Evolutionary conservation across 53 echinoderm and acorn worm genomes (phyloP).

Genomic region (Astropecten irregularis): DNA sequence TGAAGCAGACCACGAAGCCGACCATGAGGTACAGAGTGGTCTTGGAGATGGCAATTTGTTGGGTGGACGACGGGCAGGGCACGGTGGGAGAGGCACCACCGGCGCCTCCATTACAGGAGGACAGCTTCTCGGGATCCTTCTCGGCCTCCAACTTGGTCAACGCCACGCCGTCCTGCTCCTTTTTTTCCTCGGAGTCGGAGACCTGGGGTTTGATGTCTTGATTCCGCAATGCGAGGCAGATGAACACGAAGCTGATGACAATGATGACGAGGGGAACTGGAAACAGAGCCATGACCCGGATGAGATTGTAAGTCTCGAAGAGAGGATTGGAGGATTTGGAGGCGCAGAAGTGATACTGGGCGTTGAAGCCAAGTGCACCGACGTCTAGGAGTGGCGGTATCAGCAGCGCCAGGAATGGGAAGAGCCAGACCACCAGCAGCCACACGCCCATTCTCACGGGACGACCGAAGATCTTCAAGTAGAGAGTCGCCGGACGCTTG

Average conservation of each 20-base stretch:
- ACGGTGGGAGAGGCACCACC: no score
- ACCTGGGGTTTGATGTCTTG: no score
- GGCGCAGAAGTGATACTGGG: not conserved
- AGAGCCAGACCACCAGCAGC: constrained; percentile 12
- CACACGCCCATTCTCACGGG: not conserved
- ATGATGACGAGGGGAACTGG: constrained; percentile 37
- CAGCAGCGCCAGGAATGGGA: not conserved
- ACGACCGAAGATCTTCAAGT: not conserved
- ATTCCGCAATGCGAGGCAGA: not conserved
- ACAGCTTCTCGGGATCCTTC: no score
- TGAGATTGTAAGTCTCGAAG: not conserved
- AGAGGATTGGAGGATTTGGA: not conserved
- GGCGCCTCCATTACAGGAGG: no score
- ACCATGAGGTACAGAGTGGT: not conserved
- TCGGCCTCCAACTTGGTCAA: no score
- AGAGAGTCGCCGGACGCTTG: not conserved
- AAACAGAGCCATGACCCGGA: not conserved
- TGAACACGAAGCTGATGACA: constrained; percentile 42
- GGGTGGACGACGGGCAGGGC: no score
- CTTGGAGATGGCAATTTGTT: no score
- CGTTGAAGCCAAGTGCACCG: constrained; percentile 13
- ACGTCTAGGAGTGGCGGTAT: not conserved
- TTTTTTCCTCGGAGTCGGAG: no score
- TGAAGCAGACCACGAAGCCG: not conserved
- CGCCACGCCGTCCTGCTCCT: no score